phyloP scores from a whole-genome alignment of 1,140 invertebrate genomes.

The Zaprionus camerounensis region DNA sequence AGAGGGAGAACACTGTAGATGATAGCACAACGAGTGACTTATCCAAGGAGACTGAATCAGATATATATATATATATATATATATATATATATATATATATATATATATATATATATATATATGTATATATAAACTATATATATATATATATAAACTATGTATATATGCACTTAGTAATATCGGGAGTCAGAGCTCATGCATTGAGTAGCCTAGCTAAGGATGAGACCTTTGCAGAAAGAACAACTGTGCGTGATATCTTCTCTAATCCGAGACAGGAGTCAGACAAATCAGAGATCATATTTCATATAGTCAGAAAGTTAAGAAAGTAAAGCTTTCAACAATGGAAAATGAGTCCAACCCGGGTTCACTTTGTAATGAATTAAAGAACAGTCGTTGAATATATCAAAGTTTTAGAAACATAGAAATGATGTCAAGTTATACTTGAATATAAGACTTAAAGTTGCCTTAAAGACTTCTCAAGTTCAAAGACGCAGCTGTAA shows the following conservation, averaged over 20 bases:
- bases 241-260: neutral
- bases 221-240: neutral
- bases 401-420: neutral
- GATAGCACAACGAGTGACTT: neutral
- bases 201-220: neutral
- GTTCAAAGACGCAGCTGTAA: neutral
- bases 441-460: too few relatives aligned
- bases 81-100: neutral
- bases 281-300: too few relatives aligned
- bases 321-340: too few relatives aligned
- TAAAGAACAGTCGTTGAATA: neutral
- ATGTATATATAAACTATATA: too few relatives aligned
- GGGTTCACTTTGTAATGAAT: too few relatives aligned
- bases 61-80: neutral
- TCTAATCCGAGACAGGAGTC: too few relatives aligned
- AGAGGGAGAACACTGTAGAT: slow-evolving; percentile 11
- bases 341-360: too few relatives aligned
- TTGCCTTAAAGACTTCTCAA: neutral
- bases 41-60: neutral
- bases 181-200: neutral
- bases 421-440: too few relatives aligned
- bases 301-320: too few relatives aligned
- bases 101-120: neutral
- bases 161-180: neutral
- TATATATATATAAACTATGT: neutral